Conservation (phyloP, 2,113 vertebrate genomes). For the Thalassoma bifasciatum region DNA sequence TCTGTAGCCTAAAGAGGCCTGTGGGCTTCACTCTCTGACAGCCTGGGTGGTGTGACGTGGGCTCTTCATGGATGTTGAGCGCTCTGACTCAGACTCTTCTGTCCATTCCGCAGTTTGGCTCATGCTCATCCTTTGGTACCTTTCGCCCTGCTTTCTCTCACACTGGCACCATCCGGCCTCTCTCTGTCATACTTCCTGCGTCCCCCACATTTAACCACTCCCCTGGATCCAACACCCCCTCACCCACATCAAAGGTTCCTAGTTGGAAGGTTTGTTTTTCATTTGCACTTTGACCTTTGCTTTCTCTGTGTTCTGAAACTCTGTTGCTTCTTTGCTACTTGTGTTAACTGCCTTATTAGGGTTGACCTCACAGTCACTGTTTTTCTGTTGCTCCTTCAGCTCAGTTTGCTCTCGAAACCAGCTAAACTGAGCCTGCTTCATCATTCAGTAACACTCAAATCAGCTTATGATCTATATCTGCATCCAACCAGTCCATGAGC, state of each 20-base stretch:
- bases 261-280: slow-evolving; percentile 88
- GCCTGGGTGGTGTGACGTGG: slow-evolving; percentile 38
- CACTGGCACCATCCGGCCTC: slow-evolving; percentile 85
- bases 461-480: slow-evolving; percentile 4
- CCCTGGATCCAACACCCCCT: slow-evolving; percentile 84
- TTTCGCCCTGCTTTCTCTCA: slow-evolving; percentile 86
- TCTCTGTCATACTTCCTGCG: slow-evolving; percentile 86
- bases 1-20: slow-evolving; percentile 38
- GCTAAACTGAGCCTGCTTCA: slow-evolving; percentile 46
- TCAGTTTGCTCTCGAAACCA: slow-evolving; percentile 47
- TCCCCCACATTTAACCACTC: slow-evolving; percentile 86
- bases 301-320: slow-evolving; percentile 40
- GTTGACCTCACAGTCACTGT: slow-evolving; percentile 53
- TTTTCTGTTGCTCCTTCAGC: slow-evolving; percentile 46
- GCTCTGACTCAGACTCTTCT: slow-evolving; percentile 79
- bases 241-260: slow-evolving; percentile 86
- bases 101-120: slow-evolving; percentile 86
- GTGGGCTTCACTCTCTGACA: slow-evolving; percentile 29
- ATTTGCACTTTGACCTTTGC: slow-evolving; percentile 75
- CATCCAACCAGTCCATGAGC: slow-evolving; percentile 59
- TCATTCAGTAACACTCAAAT: slow-evolving; percentile 33
- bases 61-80: slow-evolving; percentile 61
- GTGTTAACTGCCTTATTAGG: slow-evolving; percentile 38
- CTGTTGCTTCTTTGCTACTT: slow-evolving; percentile 67
- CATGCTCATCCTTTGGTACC: slow-evolving; percentile 86